Evolutionary conservation across 2,113 vertebrate genomes (phyloP).

Genomic region (Ictalurus punctatus): DNA sequence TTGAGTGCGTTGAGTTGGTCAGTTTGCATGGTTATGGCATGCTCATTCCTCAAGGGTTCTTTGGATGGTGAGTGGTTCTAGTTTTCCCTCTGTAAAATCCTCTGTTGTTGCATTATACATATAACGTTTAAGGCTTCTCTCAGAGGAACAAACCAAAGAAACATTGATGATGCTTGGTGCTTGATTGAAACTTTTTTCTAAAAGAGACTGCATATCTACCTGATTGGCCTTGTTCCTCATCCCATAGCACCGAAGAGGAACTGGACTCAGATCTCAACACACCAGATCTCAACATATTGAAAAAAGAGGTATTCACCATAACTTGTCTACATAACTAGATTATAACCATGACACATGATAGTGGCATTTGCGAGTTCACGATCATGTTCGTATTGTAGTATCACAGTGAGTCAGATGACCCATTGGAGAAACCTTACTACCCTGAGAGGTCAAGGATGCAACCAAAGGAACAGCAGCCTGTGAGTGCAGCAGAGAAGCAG

Average conservation of each 20-base stretch:
- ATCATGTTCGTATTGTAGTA: slow-evolving; percentile 52
- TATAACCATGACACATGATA: background rate
- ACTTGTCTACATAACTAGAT: background rate
- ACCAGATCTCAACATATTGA: background rate
- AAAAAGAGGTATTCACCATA: slow-evolving; percentile 20
- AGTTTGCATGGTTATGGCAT: background rate
- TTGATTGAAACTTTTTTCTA: background rate
- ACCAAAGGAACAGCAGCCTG: slow-evolving; percentile 34
- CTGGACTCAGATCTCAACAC: slow-evolving; percentile 35
- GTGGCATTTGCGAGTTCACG: background rate
- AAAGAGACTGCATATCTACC: background rate
- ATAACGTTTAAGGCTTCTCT: background rate
- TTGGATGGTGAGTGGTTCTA: background rate
- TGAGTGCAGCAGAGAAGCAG: slow-evolving; percentile 10
- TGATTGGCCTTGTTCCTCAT: background rate
- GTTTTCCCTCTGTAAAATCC: background rate
- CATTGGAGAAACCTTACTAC: slow-evolving; percentile 10
- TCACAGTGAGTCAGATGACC: slow-evolving; percentile 50
- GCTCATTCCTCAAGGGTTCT: background rate
- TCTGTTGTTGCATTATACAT: background rate
- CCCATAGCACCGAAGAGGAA: slow-evolving; percentile 42
- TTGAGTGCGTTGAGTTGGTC: too few species aligned
- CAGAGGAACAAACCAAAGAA: background rate
- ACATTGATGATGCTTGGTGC: background rate
- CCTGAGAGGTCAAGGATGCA: slow-evolving; percentile 16